Evolutionary conservation across 2,888 invertebrate genomes (phyloP).

Genomic region (Cantharis flavilabris): DNA sequence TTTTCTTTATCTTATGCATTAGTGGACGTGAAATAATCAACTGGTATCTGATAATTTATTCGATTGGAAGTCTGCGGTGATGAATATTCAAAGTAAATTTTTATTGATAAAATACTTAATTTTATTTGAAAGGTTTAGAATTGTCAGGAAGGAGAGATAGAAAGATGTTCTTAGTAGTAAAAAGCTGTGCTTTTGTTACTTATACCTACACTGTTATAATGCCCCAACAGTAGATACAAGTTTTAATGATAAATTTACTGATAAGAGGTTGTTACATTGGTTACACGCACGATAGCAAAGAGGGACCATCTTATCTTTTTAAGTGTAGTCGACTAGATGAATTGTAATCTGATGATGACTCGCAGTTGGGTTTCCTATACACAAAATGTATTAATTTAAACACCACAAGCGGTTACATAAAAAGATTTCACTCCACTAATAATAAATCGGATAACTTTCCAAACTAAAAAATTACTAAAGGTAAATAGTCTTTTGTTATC

Average conservation of each 20-base stretch:
- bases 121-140: not conserved
- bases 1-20: no score
- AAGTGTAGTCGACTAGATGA: conserved; percentile 23
- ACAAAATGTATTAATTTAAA: conserved; percentile 27
- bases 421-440: not conserved
- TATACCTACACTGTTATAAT: not conserved
- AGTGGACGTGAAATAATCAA: no score
- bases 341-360: conserved; percentile 27
- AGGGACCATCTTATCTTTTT: conserved; percentile 29
- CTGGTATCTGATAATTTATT: no score
- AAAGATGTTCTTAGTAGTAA: not conserved
- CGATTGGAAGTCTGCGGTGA: not conserved
- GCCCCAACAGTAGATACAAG: conserved; percentile 4
- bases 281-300: conserved; percentile 9
- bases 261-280: conserved; percentile 23
- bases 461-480: not conserved
- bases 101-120: not conserved
- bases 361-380: not conserved
- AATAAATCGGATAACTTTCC: not conserved
- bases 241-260: conserved; percentile 27
- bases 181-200: not conserved
- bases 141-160: not conserved
- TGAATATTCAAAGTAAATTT: not conserved
- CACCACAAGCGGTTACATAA: conserved; percentile 14
- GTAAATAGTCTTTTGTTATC: not conserved